Evolutionary conservation across 2,888 invertebrate genomes (phyloP), one percentile per base, ranked within the genome.

Genomic region (Keiferia lycopersicella): DNA sequence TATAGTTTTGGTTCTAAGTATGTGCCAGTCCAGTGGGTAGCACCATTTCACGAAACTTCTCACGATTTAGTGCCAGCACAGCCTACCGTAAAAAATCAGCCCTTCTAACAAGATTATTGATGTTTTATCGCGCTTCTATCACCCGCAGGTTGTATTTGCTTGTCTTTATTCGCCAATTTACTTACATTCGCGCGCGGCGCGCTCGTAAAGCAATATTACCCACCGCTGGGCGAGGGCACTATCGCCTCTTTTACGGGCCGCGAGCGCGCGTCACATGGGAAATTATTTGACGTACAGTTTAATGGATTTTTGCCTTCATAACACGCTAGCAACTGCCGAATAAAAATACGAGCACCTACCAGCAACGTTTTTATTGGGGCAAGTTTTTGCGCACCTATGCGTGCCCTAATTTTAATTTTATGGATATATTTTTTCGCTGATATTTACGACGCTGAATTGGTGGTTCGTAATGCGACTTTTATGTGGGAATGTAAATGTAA

Each of bases 301-400:
- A 91, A 91, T 91, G 91, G 91, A 91, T 91, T 91, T 89, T 88
- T 88, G 90, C 90, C 89, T 87, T 89, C 91, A 90, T 90, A 90
- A 90, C 90, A 89, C 85, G 88, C 88, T 84, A 89, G 85, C 85
- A 85, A 83, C 86, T 78, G 80, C 80, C 84, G 82, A 91, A 89
- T 88, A 88, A 88, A 88, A 88, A 86, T 82, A 81, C 77, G 77
- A 77, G 73, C 75, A 77, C 75, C 67, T 77, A 79, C 70, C 6
- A 77, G 72, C 71, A 72, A 64, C 69, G 63, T 69, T 75, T 53
- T 76, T 74, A 74, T 77, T 73, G 69, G 68, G 70, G 72, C 70
- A 66, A 66, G 53, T 61, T 66, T 63, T 45, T 26, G 26, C 26
- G 41, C 50, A 26, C 26, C 16, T 56, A 34, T 34, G 34, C 61